phyloP scores from a whole-genome alignment of 2,113 vertebrate species.

The Toxotes jaculatrix region DNA sequence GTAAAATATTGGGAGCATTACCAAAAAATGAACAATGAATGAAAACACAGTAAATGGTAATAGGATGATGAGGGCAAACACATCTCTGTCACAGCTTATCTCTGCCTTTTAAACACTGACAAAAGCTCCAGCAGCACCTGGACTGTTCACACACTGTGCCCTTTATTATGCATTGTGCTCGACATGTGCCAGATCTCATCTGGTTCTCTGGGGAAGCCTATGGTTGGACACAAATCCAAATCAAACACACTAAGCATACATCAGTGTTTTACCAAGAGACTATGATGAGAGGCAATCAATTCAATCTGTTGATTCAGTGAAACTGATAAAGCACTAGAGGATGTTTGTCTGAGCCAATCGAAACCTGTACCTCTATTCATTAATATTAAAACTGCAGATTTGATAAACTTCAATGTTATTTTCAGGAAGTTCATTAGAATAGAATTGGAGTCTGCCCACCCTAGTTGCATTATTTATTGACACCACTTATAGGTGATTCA shows the following conservation, averaged over 20 bases:
- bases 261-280: neutral
- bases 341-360: conserved; percentile 9
- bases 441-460: neutral
- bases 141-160: conserved; percentile 53
- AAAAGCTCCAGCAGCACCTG: conserved; percentile 69
- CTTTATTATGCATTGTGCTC: conserved; percentile 55
- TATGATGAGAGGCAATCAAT: neutral
- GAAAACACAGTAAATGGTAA: conserved; percentile 31
- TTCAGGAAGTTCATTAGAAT: neutral
- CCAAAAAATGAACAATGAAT: conserved; percentile 22
- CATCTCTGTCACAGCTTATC: conserved; percentile 30
- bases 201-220: conserved; percentile 3
- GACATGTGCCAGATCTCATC: conserved; percentile 27
- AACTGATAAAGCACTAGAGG: neutral
- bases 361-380: neutral
- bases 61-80: conserved; percentile 26
- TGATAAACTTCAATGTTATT: neutral
- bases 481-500: too few species aligned
- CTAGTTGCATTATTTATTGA: neutral
- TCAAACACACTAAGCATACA: conserved; percentile 29
- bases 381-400: neutral
- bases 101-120: conserved; percentile 54
- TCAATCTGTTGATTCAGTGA: neutral
- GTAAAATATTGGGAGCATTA: neutral
- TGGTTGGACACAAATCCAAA: neutral